Conservation (phyloP, 2,888 invertebrate species). For the Ormyrus pomaceus region DNA sequence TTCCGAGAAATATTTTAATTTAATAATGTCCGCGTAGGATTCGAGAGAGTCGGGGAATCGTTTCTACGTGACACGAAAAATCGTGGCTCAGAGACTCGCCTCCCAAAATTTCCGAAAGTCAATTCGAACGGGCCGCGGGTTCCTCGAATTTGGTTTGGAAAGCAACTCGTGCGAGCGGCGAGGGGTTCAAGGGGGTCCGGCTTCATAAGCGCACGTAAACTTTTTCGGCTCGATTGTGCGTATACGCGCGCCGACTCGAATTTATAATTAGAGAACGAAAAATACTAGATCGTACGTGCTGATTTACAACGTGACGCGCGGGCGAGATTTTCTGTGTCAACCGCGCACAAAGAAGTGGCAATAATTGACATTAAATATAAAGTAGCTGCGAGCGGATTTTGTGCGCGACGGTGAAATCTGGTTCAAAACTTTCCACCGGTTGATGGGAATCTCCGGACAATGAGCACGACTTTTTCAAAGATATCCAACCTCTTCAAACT, state of each 20-base stretch:
- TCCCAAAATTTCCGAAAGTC: slow-evolving; percentile 63
- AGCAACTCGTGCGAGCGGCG: slow-evolving; percentile 55
- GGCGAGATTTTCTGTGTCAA: slow-evolving; percentile 39
- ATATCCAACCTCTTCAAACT: slow-evolving; percentile 46
- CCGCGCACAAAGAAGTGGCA: slow-evolving; percentile 40
- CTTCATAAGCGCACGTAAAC: slow-evolving; percentile 24
- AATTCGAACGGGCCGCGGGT: slow-evolving; percentile 60
- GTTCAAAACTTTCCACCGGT: slow-evolving; percentile 51
- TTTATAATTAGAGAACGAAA: slow-evolving; percentile 56
- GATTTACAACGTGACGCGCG: slow-evolving; percentile 43
- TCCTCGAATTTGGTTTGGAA: slow-evolving; percentile 61
- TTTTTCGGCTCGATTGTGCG: slow-evolving; percentile 53
- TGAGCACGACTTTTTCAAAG: slow-evolving; percentile 39
- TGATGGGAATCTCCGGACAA: slow-evolving; percentile 52
- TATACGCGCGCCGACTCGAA: slow-evolving; percentile 40
- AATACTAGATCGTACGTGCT: slow-evolving; percentile 46
- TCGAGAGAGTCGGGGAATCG: slow-evolving; percentile 58
- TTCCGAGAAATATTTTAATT: slow-evolving; percentile 52
- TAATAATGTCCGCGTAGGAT: slow-evolving; percentile 45
- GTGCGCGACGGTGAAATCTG: slow-evolving; percentile 49
- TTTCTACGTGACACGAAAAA: slow-evolving; percentile 63
- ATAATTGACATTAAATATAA: slow-evolving; percentile 46
- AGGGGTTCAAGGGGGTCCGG: slow-evolving; percentile 59
- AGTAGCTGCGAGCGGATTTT: slow-evolving; percentile 34
- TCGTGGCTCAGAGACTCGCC: slow-evolving; percentile 34